Evolutionary conservation across 1,140 invertebrate species (phyloP).

Genomic region (Choristoneura fumiferana): DNA sequence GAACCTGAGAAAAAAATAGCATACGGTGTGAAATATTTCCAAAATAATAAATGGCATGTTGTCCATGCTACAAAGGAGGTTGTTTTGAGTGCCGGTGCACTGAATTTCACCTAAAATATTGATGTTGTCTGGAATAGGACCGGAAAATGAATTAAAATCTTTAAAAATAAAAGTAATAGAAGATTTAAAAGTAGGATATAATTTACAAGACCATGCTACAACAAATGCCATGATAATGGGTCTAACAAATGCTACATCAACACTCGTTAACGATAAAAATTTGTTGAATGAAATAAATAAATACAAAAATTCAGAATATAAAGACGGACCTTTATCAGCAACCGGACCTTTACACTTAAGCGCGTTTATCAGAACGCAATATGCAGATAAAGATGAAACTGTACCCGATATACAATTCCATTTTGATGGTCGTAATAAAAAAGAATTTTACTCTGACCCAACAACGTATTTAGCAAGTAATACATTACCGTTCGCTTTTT

Average conservation of each 20-base stretch:
- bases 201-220: constrained; percentile 87
- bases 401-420: constrained; percentile 82
- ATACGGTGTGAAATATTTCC: constrained; percentile 82
- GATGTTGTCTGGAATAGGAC: constrained; percentile 86
- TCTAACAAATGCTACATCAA: constrained; percentile 71
- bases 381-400: constrained; percentile 56
- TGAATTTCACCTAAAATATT: constrained; percentile 86
- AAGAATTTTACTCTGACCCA: constrained; percentile 42
- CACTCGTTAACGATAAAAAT: constrained; percentile 51
- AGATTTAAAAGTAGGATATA: constrained; percentile 84
- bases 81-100: constrained; percentile 83
- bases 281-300: constrained; percentile 72
- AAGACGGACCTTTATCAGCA: constrained; percentile 66
- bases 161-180: constrained; percentile 80
- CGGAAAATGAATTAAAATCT: constrained; percentile 78
- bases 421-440: constrained; percentile 38
- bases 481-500: constrained; percentile 70
- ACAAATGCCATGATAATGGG: constrained; percentile 77
- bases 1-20: constrained; percentile 82
- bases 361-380: constrained; percentile 74
- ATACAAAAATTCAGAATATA: constrained; percentile 42
- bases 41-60: constrained; percentile 75
- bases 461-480: constrained; percentile 40
- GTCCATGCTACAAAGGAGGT: constrained; percentile 83
- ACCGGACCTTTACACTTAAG: constrained; percentile 74